These are phyloP conservation scores for Sycophila texana DNA, from an alignment of 2,888 invertebrate species.

Conservation along the genomic window DNA sequence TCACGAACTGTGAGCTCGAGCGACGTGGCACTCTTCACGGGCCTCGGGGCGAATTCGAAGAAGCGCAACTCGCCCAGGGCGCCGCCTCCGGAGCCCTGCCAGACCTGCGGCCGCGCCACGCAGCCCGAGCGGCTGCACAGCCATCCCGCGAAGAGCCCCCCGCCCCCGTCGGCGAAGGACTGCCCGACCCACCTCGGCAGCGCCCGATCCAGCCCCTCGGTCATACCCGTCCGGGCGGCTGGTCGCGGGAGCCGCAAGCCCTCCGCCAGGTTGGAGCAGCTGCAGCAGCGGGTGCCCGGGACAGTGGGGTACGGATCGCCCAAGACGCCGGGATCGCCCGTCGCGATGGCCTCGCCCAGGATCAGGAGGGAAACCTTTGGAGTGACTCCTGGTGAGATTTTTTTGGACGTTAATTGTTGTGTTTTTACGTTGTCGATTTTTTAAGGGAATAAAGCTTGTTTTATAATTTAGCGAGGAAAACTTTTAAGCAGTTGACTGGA, in stretches of 20 bases:
- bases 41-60: background rate
- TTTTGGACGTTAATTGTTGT: no score
- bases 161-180: background rate
- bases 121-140: conserved; percentile 82
- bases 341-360: conserved; percentile 70
- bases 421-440: no score
- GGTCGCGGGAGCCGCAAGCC: background rate
- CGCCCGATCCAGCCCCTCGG: background rate
- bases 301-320: no score
- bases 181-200: background rate
- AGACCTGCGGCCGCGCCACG: conserved; percentile 82
- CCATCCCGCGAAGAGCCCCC: conserved; percentile 73
- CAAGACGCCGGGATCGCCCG: background rate
- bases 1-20: conserved; percentile 7
- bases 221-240: conserved; percentile 8
- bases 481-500: no score
- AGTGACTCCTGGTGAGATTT: no score
- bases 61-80: background rate
- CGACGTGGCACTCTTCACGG: conserved; percentile 21
- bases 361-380: conserved; percentile 55
- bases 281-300: background rate
- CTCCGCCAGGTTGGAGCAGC: background rate
- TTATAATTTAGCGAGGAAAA: no score
- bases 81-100: conserved; percentile 77
- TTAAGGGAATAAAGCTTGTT: no score